A percentile compares a stretch with the other conserved stretches of the same genome.
Evolutionary conservation across 2,113 vertebrate species (phyloP).

Genomic region (Poeciliopsis prolifica): DNA sequence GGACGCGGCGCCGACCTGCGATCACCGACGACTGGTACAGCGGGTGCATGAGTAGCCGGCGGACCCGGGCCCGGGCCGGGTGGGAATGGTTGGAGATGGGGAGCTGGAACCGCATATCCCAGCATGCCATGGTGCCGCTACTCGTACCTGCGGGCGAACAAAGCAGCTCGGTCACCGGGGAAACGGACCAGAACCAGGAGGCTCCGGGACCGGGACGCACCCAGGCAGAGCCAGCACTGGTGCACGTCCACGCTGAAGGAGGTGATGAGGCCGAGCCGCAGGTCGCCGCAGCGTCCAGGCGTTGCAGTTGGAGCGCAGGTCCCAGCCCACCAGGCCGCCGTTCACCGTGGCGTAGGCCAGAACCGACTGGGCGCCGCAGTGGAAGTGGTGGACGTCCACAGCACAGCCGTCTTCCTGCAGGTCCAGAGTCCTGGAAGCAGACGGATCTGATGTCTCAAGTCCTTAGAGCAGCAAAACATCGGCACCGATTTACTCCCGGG

Average conservation of each 20-base stretch:
- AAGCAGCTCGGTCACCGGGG: neutral
- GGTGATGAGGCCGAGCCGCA: conserved; percentile 94
- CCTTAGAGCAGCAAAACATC: too few relatives aligned
- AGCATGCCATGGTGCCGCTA: conserved; percentile 98
- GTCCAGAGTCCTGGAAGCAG: conserved; percentile 85
- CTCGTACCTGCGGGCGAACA: conserved; percentile 85
- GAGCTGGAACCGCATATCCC: conserved; percentile 99
- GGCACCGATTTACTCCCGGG: too few relatives aligned
- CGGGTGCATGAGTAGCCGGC: conserved; percentile 96
- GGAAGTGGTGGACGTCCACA: conserved; percentile 96
- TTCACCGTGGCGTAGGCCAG: conserved; percentile 95
- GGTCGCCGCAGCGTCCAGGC: conserved; percentile 92
- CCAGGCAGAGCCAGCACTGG: conserved; percentile 98
- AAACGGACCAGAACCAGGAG: neutral
- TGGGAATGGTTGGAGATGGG: conserved; percentile 97
- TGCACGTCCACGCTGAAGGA: conserved; percentile 97
- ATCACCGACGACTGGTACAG: conserved; percentile 96
- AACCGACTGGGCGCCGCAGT: conserved; percentile 92
- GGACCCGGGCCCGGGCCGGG: conserved; percentile 90
- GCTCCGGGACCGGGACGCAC: conserved; percentile 62
- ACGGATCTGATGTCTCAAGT: too few relatives aligned
- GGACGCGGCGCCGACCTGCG: conserved; percentile 82
- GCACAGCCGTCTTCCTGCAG: conserved; percentile 93
- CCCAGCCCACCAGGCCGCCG: conserved; percentile 95
- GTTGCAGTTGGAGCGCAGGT: conserved; percentile 88